phyloP scores from a whole-genome alignment of 2,888 invertebrate species.

The Clanis bilineata region DNA sequence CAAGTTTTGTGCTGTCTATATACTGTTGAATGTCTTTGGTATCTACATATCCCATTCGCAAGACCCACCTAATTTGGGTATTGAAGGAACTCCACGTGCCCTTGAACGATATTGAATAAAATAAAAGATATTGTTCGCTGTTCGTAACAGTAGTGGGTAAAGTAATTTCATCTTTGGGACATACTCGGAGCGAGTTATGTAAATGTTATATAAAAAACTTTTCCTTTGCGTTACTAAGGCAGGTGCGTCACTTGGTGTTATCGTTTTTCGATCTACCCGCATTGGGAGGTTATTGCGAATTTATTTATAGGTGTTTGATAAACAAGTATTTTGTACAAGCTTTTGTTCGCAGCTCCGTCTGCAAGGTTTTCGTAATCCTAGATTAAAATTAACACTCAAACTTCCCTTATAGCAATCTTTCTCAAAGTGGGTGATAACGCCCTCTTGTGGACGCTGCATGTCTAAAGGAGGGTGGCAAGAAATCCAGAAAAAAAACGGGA shows the following conservation, averaged over 20 bases:
- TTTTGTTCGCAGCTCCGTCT: too few species aligned
- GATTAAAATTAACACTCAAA: too few species aligned
- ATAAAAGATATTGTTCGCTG: conserved; percentile 16
- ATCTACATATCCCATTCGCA: neutral
- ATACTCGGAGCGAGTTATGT: conserved; percentile 14
- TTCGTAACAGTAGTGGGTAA: neutral
- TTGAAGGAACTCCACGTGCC: conserved; percentile 12
- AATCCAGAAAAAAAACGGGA: too few species aligned
- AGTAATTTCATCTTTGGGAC: conserved; percentile 12
- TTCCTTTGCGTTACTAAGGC: neutral
- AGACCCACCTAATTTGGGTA: conserved; percentile 18
- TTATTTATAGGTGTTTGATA: neutral
- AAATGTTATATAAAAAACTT: conserved; percentile 12
- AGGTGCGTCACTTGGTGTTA: conserved; percentile 5
- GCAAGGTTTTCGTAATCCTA: too few species aligned
- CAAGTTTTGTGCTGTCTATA: too few species aligned
- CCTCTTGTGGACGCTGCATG: too few species aligned
- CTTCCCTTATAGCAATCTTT: too few species aligned
- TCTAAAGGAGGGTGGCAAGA: too few species aligned
- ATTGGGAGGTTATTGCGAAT: neutral
- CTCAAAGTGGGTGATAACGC: too few species aligned
- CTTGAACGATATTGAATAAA: conserved; percentile 20
- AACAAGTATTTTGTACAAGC: too few species aligned
- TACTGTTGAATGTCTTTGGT: too few species aligned
- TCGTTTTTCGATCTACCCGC: conserved; percentile 9